Conservation (phyloP, 2,888 invertebrate genomes). For the Fragum whitleyi region DNA sequence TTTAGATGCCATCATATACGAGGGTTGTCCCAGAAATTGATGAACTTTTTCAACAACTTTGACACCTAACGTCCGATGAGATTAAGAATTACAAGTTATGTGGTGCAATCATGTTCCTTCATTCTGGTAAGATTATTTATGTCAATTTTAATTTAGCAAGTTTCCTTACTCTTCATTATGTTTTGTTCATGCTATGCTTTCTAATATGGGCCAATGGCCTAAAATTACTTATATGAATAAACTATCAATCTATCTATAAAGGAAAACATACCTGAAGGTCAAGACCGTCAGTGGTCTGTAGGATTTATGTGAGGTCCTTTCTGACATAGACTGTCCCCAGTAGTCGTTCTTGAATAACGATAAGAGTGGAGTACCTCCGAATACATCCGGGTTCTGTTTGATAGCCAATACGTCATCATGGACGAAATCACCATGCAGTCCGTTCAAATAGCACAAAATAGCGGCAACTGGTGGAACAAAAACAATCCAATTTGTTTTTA, state of each 20-base stretch:
- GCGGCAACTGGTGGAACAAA: conserved; percentile 64
- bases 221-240: too few species aligned
- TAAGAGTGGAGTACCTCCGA: conserved; percentile 86
- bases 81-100: too few species aligned
- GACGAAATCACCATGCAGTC: conserved; percentile 89
- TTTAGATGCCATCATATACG: too few species aligned
- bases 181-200: too few species aligned
- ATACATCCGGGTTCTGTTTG: conserved; percentile 92
- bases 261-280: conserved; percentile 90
- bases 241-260: background rate
- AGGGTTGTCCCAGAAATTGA: too few species aligned
- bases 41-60: too few species aligned
- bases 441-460: conserved; percentile 72
- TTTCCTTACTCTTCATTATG: too few species aligned
- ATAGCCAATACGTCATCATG: conserved; percentile 95
- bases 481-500: conserved; percentile 9
- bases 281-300: conserved; percentile 93
- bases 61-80: too few species aligned
- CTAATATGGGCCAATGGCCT: too few species aligned
- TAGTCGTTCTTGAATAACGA: conserved; percentile 88
- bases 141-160: too few species aligned
- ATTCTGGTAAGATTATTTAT: too few species aligned
- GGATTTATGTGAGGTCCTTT: conserved; percentile 93
- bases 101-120: too few species aligned
- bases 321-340: conserved; percentile 96